Evolutionary conservation across 2,888 invertebrate species (phyloP), one percentile per base, ranked within the genome.

Genomic region (Tetheella fluctuosa): DNA sequence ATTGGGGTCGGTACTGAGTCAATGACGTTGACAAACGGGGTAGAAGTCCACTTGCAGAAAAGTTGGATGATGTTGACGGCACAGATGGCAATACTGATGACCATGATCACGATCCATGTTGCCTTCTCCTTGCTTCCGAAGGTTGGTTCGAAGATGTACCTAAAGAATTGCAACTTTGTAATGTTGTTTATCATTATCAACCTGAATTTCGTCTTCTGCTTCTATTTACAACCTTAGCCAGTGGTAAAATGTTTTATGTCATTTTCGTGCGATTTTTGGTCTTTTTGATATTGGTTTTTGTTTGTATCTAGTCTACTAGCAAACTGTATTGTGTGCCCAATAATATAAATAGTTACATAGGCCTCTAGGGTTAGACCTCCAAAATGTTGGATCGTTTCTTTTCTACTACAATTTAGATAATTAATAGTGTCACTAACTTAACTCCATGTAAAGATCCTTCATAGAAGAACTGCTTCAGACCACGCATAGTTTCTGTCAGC

Each of bases 381-480:
- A 10, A 30, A 10, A 30, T 30, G 5, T 13, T 34, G 4, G 4
- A 34, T 34, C 13, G 6, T 39, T n/a, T 6, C n/a, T n/a, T 1
- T 10, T 1, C n/a, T 5, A 39, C n/a, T 6, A n/a, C 1, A 6
- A 39, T 39, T 39, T 6, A 5, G n/a, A 39, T n/a, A n/a, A 1
- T 37, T 15, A 39, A 39, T 20, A n/a, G 0, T 28, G 1, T 10
- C n/a, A 88, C 91, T 88, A 63, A 93, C 93, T 93, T 93, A 17
- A 93, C 89, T 61, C 93, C 93, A 74, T 93, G 93, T 39, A 93
- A 70, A 56, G 90, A 89, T 37, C 93, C 93, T 56, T 87, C 86
- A 65, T 88, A 89, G 67, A 91, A 88, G 69, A 93, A 86, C 74
- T 91, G 89, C 71, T 87, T 89, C 60, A 90, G 65, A 1, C 92